Evolutionary conservation across 2,888 invertebrate genomes (phyloP).

Genomic region (Clusia tigrina): DNA sequence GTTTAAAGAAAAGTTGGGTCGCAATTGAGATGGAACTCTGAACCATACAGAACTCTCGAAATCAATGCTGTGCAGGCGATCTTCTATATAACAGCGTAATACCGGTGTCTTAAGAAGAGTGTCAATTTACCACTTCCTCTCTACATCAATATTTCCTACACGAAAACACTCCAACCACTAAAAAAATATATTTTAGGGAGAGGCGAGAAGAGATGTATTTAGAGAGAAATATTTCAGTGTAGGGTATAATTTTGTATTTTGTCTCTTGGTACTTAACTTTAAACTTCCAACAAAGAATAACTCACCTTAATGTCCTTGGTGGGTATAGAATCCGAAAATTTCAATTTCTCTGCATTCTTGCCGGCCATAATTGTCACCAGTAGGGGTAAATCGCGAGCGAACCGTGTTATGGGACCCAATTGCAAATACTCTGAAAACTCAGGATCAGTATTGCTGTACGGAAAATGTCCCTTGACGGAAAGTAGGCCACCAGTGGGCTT

Average conservation of each 20-base stretch:
- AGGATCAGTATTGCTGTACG: conserved; percentile 65
- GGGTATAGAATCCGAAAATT: conserved; percentile 63
- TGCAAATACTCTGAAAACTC: conserved; percentile 67
- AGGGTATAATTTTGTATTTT: too few species aligned
- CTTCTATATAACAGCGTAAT: too few species aligned
- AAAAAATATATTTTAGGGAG: too few species aligned
- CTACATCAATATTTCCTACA: too few species aligned
- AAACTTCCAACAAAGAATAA: not conserved
- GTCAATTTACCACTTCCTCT: too few species aligned
- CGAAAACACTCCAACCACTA: too few species aligned
- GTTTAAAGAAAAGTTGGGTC: not conserved
- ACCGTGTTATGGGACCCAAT: conserved; percentile 80
- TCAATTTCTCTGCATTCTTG: conserved; percentile 63
- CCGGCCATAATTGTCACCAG: conserved; percentile 73
- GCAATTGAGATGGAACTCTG: not conserved
- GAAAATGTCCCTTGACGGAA: conserved; percentile 72
- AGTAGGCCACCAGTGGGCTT: conserved; percentile 79
- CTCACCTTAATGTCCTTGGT: conserved; percentile 67
- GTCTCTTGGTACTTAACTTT: not conserved
- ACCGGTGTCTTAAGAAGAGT: too few species aligned
- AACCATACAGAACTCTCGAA: too few species aligned
- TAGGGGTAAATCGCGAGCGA: conserved; percentile 77
- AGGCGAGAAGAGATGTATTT: not conserved
- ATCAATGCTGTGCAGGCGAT: too few species aligned
- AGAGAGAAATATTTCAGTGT: not conserved